A percentile compares a stretch with the other conserved stretches of the same genome.
Conservation (phyloP, 2,797 vertebrate genomes). For the Ptychadena robeensis region DNA sequence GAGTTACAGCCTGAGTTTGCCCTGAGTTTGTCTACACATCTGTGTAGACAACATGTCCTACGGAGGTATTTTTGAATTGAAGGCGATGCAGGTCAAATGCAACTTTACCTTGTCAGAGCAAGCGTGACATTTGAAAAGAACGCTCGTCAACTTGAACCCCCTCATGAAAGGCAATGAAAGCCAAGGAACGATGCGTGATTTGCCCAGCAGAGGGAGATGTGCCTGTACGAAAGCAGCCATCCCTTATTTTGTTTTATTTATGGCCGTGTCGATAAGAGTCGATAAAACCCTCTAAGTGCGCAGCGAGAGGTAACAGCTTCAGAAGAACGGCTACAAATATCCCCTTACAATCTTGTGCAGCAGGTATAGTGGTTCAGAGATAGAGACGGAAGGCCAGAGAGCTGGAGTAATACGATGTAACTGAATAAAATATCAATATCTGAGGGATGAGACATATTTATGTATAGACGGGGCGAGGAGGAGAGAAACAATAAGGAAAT, state of each 20-base stretch:
- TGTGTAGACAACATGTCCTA: too few species aligned
- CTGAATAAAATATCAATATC: slow-evolving; percentile 47
- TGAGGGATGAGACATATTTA: slow-evolving; percentile 18
- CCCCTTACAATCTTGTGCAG: slow-evolving; percentile 33
- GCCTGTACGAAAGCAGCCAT: neutral
- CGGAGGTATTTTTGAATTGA: too few species aligned
- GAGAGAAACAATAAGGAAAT: neutral
- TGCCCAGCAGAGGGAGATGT: slow-evolving; percentile 43
- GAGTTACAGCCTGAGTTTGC: too few species aligned
- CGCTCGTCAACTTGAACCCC: too few species aligned
- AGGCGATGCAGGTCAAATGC: too few species aligned
- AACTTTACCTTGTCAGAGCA: too few species aligned
- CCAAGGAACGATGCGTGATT: neutral
- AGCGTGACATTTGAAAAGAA: too few species aligned
- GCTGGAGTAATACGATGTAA: slow-evolving; percentile 19
- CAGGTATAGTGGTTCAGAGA: slow-evolving; percentile 24
- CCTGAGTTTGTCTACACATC: too few species aligned
- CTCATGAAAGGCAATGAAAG: neutral
- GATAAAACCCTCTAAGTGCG: slow-evolving; percentile 61
- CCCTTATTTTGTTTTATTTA: slow-evolving; percentile 54
- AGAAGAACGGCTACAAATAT: slow-evolving; percentile 60
- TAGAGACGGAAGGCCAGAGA: slow-evolving; percentile 23
- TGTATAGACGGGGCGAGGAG: slow-evolving; percentile 7
- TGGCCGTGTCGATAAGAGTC: slow-evolving; percentile 60
- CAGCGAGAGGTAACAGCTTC: slow-evolving; percentile 61